Base-by-base conservation (phyloP, 1,140 invertebrate species). In the Atta texana region DNA sequence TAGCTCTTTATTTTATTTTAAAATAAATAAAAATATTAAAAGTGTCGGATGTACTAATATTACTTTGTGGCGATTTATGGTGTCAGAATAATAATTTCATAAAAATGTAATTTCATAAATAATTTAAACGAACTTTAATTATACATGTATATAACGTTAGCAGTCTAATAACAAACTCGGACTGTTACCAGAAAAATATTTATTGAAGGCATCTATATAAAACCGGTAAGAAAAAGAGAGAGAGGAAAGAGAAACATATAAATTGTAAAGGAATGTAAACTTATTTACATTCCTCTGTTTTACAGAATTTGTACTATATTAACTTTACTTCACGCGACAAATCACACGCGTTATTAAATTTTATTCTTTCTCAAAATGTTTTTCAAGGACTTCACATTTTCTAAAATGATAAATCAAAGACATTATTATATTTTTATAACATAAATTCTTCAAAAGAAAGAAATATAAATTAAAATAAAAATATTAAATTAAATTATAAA, bases 71-170 rank as follows among this genome's bases (percentile, higher is more conserved):
- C 10, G 39, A 21, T 49, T 68, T 68, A 68, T 10, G n/a, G 2
- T 12, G 12, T 68, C 21, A 18, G 31, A 68, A 68, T 5, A 68
- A 68, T 5, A 44, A 44, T 21, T 68, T 68, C 3, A 66, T 34
- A 44, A 68, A 39, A 39, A 39, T 39, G 7, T 39, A 39, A 39
- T 39, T 39, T 39, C 34, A 39, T 39, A 39, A 39, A 39, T 69
- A 44, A 44, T 10, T 44, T 44, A 44, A 44, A 44, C 21, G 34
- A 69, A 69, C 66, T 69, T 69, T 69, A 69, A 49, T 69, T 69
- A 49, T 7, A 49, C 4, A 10, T 68, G 14, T 21, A 51, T 4
- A 51, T 51, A 51, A 51, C 10, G 39, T 44, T 44, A 16, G 2
- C n/a, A 57, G 16, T 24, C 4, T 49, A 44, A 69, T 8, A 69